A percentile compares a stretch with the other conserved stretches of the same genome.
Conservation (phyloP, 2,797 vertebrate species). For the Morus bassanus region DNA sequence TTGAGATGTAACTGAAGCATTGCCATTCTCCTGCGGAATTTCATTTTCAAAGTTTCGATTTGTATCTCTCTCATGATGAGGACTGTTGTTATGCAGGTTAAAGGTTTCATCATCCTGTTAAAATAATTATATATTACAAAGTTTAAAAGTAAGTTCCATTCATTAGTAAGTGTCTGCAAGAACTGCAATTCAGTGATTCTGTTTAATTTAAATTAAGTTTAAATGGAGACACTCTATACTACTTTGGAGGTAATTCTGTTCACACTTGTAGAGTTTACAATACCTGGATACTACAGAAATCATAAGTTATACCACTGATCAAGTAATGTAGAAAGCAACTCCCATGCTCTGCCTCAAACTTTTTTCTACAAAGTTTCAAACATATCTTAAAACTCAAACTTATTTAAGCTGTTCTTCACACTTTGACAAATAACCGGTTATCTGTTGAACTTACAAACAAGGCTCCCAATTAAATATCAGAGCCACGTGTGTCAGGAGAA, state of each 20-base stretch:
- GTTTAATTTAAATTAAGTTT: background rate
- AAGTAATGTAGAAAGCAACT: background rate
- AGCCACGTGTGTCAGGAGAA: background rate
- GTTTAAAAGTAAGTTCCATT: background rate
- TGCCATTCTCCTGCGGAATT: constrained; percentile 72
- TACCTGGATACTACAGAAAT: background rate
- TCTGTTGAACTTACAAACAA: background rate
- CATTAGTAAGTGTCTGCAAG: background rate
- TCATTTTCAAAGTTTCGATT: constrained; percentile 77
- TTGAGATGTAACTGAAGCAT: constrained; percentile 66
- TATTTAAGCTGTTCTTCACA: background rate
- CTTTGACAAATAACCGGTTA: background rate
- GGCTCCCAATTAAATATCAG: background rate
- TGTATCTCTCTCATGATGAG: constrained; percentile 72
- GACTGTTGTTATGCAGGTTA: constrained; percentile 72
- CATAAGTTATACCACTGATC: background rate
- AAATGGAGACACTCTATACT: background rate
- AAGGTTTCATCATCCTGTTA: constrained; percentile 69
- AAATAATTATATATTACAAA: background rate
- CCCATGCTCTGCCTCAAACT: background rate
- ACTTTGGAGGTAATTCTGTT: background rate
- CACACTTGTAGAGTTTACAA: background rate
- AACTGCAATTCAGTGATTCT: background rate
- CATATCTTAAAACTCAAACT: background rate
- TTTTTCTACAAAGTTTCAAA: background rate